A percentile compares a stretch with the other conserved stretches of the same genome.
Conservation (phyloP, 2,888 invertebrate species). For the Camponotus fellah region DNA sequence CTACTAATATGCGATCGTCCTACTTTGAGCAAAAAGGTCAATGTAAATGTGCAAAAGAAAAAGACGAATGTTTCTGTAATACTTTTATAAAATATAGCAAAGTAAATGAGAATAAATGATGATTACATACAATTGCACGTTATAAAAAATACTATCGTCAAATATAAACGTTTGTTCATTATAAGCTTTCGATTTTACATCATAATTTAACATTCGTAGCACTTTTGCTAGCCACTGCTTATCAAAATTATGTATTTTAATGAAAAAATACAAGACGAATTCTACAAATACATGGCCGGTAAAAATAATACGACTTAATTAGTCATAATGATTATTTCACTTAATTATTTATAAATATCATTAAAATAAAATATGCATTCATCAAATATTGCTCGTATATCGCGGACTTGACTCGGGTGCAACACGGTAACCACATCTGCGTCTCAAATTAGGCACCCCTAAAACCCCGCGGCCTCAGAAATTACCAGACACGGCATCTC, state of each 20-base stretch:
- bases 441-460: slow-evolving; percentile 55
- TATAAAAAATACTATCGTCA: slow-evolving; percentile 40
- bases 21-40: slow-evolving; percentile 39
- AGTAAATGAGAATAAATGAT: slow-evolving; percentile 33
- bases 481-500: slow-evolving; percentile 64
- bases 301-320: not conserved
- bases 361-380: not conserved
- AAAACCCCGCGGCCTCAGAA: slow-evolving; percentile 64
- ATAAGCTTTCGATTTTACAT: not conserved
- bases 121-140: slow-evolving; percentile 1
- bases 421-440: slow-evolving; percentile 58
- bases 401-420: slow-evolving; percentile 28
- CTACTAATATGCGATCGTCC: slow-evolving; percentile 33
- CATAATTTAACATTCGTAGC: slow-evolving; percentile 2
- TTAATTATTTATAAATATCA: not conserved
- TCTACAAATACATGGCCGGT: too few relatives aligned
- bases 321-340: not conserved
- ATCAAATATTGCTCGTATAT: slow-evolving; percentile 11
- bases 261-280: not conserved
- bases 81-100: slow-evolving; percentile 43
- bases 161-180: slow-evolving; percentile 32
- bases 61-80: slow-evolving; percentile 39
- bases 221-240: slow-evolving; percentile 20
- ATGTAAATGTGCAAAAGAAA: slow-evolving; percentile 54
- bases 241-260: not conserved